Conservation (phyloP, 2,888 invertebrate genomes). For the Lasioglossum lativentre region DNA sequence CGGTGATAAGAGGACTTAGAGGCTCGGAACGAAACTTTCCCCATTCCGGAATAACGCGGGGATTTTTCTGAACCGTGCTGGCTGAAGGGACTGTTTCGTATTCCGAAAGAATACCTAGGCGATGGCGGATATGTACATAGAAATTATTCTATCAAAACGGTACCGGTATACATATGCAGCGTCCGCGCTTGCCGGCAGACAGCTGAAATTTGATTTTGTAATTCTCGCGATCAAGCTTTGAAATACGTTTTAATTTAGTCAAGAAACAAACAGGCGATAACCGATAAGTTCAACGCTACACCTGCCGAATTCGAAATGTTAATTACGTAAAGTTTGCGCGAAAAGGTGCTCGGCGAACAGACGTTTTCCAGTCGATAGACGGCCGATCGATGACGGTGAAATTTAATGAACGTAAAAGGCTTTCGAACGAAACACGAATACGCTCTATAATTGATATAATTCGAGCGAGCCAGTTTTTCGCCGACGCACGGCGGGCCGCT, state of each 20-base stretch:
- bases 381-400: background rate
- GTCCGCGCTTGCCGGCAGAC: no score
- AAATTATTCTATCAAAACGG: background rate
- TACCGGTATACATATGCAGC: background rate
- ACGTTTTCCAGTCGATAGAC: background rate
- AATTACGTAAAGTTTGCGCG: background rate
- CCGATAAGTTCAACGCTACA: accelerated
- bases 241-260: background rate
- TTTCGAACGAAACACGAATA: background rate
- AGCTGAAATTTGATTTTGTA: no score
- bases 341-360: background rate
- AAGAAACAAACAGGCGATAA: background rate
- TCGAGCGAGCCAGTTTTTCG: background rate
- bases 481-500: background rate
- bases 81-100: background rate
- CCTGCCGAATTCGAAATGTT: background rate
- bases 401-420: background rate
- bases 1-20: background rate
- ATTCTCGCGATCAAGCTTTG: no score
- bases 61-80: background rate
- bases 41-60: background rate
- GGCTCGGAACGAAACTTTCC: background rate
- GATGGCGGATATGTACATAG: background rate
- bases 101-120: background rate
- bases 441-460: background rate